A percentile compares a stretch with the other conserved stretches of the same genome.
These are phyloP conservation scores for pig (Sus scrofa) DNA, from an alignment of 2,113 vertebrate genomes.

Conservation along the genomic window DNA sequence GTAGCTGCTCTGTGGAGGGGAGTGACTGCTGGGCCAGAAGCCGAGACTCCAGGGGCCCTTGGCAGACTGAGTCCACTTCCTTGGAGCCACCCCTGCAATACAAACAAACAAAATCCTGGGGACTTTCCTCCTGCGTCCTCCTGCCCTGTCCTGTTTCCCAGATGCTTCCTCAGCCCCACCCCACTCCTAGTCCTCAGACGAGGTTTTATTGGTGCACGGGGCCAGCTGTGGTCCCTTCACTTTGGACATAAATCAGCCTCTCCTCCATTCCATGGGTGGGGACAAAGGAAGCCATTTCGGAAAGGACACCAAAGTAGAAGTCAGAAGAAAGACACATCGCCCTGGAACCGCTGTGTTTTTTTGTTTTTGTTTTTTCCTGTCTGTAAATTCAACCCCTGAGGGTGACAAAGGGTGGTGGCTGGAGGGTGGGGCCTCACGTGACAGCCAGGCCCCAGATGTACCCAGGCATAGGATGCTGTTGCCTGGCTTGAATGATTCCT, in stretches of 20 bases:
- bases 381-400: not conserved
- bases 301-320: not conserved
- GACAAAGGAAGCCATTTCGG: not conserved
- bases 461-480: not conserved
- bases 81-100: not conserved
- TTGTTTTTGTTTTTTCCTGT: conserved; percentile 15
- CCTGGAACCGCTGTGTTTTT: not conserved
- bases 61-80: not conserved
- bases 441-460: not conserved
- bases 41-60: not conserved
- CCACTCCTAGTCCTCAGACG: not conserved
- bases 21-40: not conserved
- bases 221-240: not conserved
- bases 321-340: not conserved
- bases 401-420: not conserved
- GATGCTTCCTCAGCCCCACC: not conserved
- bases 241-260: not conserved
- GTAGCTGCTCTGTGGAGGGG: not conserved
- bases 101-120: not conserved
- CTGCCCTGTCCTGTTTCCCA: not conserved
- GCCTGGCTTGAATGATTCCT: not conserved
- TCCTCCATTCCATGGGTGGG: not conserved
- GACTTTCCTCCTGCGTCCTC: not conserved
- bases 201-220: not conserved
- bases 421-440: not conserved